Evolutionary conservation across 2,797 vertebrate species (phyloP), one percentile per base, ranked within the genome.

Genomic region (Holocentrus rufus): DNA sequence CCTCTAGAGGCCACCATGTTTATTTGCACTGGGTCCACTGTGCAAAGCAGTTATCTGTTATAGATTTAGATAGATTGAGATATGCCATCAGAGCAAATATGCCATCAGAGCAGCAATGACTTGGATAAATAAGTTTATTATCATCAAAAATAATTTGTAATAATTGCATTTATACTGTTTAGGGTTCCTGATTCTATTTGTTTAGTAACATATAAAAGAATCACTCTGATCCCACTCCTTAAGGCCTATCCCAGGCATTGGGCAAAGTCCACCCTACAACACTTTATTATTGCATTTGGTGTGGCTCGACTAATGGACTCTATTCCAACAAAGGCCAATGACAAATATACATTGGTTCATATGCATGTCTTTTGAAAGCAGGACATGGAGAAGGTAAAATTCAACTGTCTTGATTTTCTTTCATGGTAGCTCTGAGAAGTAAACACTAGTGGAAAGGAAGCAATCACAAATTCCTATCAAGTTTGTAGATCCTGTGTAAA

Each of bases 241-340:
- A 59, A 76, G 49, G 50, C 57, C 61, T 59, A 34, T 55, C 52
- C 17, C 36, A 72, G 15, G 54, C 20, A 7, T 54, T 0, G 66
- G 34, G 60, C 71, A 75, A 82, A 84, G 81, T 87, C 79, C 77
- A 79, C 74, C 2, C 44, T 73, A 34, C 14, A 56, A 77, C 31
- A 56, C 47, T 65, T 72, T 36, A 56, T 67, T 78, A 69, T 63
- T 65, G 30, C 7, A 18, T 78, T 49, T 56, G 34, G 8, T 62
- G 53, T 64, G 57, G 42, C 15, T 64, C 57, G 23, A 9, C 30
- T 49, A 56, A 60, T 42, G 56, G 6, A 18, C 9, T 53, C 9
- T 54, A 36, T 61, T 65, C 39, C 15, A 25, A n/a, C 8, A 36
- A 2, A 58, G 18, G 44, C 46, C 23, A 58, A 25, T 63, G 30